phyloP scores from a whole-genome alignment of 2,797 vertebrate species.

The Sebastes steindachneri region DNA sequence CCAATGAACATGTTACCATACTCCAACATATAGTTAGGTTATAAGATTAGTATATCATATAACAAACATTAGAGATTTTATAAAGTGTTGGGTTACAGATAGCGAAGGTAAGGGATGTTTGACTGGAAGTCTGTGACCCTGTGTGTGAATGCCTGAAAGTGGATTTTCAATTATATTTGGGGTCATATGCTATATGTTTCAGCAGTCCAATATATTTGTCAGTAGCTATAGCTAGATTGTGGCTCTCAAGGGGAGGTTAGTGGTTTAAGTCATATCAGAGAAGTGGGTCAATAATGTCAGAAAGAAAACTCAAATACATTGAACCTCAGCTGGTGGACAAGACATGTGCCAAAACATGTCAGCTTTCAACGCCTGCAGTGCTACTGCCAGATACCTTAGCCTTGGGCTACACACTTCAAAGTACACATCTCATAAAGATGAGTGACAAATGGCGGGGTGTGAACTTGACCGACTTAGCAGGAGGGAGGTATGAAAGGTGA shows the following conservation, averaged over 20 bases:
- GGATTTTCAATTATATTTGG: neutral
- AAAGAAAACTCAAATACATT: neutral
- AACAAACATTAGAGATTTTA: neutral
- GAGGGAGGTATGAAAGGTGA: neutral
- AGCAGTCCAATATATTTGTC: neutral
- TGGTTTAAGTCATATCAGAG: neutral
- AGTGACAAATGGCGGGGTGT: neutral
- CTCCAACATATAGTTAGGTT: neutral
- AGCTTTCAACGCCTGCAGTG: neutral
- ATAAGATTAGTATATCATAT: neutral
- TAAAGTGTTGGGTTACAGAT: neutral
- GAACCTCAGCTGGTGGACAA: neutral
- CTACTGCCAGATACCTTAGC: neutral
- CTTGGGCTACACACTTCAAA: slow-evolving; percentile 13
- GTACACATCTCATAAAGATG: slow-evolving; percentile 1
- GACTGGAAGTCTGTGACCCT: neutral
- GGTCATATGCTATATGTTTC: neutral
- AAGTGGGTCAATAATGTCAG: neutral
- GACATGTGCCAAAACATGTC: neutral
- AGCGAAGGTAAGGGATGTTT: neutral
- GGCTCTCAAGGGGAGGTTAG: neutral
- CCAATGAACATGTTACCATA: neutral
- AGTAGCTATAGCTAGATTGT: neutral
- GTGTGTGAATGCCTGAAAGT: neutral
- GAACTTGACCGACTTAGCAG: neutral